Conservation (phyloP, 2,888 invertebrate genomes). For the Steinernema hermaphroditum region DNA sequence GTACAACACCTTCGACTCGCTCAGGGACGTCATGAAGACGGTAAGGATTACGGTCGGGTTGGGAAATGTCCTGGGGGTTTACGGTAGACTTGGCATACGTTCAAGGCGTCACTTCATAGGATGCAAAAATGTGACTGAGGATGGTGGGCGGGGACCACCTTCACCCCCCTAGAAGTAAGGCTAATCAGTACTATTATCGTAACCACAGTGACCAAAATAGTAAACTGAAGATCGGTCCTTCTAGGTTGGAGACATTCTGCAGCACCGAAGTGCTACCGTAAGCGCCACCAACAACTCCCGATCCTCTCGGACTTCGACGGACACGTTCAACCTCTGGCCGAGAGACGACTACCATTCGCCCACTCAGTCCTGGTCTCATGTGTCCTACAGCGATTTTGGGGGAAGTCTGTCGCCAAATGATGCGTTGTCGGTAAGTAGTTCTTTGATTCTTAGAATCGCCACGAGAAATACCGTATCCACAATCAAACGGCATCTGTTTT, state of each 20-base stretch:
- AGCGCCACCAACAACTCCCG: background rate
- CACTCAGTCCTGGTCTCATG: background rate
- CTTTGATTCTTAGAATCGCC: too few relatives aligned
- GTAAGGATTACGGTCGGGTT: background rate
- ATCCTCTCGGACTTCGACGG: background rate
- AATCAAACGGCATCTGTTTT: too few relatives aligned
- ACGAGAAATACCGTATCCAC: background rate
- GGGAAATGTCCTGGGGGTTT: background rate
- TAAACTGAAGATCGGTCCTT: too few relatives aligned
- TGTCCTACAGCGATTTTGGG: background rate
- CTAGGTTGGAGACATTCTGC: background rate
- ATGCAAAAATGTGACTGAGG: too few relatives aligned
- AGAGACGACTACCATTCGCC: slow-evolving; percentile 11
- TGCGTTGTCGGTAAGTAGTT: background rate
- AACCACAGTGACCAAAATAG: too few relatives aligned
- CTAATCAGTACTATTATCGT: too few relatives aligned
- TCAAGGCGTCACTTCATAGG: too few relatives aligned
- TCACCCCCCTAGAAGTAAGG: too few relatives aligned
- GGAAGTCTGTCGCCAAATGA: background rate
- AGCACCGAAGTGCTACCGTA: background rate
- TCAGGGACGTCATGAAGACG: slow-evolving; percentile 66
- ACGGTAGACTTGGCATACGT: too few relatives aligned
- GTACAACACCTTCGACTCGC: slow-evolving; percentile 85
- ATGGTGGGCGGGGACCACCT: too few relatives aligned
- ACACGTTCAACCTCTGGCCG: slow-evolving; percentile 12